Percentiles rank a stretch among this genome's conserved stretches.
These are phyloP conservation scores for Lytechinus pictus DNA, from an alignment of 35 echinoderm and acorn worm genomes.

Conservation along the genomic window DNA sequence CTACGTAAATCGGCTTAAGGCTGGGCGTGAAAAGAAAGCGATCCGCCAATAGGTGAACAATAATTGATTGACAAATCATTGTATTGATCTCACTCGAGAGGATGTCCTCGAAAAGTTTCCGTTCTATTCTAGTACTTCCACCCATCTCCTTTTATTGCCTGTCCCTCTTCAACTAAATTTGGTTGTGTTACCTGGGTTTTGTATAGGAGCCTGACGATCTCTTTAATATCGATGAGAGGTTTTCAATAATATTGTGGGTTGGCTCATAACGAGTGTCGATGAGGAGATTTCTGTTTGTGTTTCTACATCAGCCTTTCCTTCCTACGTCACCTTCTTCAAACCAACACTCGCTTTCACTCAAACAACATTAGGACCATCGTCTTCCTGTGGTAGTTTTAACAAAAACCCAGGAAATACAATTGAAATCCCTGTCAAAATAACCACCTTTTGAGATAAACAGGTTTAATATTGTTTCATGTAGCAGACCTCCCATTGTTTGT, in stretches of 20 bases:
- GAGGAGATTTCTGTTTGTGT: not conserved
- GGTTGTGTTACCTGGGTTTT: not conserved
- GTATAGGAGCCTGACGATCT: not conserved
- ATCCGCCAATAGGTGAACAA: not conserved
- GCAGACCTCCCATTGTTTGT: not conserved
- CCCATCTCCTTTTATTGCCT: not conserved
- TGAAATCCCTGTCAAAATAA: not conserved
- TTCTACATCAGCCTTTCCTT: not conserved
- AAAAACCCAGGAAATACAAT: not conserved
- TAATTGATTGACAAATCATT: not conserved
- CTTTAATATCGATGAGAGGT: not conserved
- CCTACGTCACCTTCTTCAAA: not conserved
- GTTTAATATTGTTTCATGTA: not conserved
- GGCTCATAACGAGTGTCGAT: not conserved
- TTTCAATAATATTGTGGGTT: slow-evolving; percentile 32
- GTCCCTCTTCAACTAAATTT: not conserved
- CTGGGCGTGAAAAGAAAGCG: not conserved
- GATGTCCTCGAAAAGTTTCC: slow-evolving; percentile 39
- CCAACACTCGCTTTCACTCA: not conserved
- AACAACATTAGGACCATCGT: not conserved
- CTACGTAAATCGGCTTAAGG: slow-evolving; percentile 24
- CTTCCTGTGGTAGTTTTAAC: not conserved
- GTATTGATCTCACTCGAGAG: not conserved
- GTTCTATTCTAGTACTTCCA: not conserved
- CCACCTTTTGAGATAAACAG: not conserved